Conservation (phyloP, 2,113 vertebrate species). For the Aleadryas rufinucha region DNA sequence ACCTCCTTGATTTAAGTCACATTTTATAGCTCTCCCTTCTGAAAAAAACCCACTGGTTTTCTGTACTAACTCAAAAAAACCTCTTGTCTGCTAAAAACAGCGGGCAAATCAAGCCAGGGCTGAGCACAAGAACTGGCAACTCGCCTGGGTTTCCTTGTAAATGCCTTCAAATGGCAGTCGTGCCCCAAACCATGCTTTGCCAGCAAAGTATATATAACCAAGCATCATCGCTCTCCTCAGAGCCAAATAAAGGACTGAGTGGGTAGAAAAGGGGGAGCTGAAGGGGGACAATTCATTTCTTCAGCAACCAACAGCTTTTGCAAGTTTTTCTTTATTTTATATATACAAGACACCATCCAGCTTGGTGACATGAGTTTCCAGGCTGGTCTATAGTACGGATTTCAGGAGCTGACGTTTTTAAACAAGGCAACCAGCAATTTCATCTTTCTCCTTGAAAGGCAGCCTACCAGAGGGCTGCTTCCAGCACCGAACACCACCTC, state of each 20-base stretch:
- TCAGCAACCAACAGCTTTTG: background rate
- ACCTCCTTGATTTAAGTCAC: background rate
- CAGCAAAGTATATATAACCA: background rate
- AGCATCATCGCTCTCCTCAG: background rate
- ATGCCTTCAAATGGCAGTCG: slow-evolving; percentile 63
- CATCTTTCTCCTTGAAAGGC: background rate
- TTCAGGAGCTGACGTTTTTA: background rate
- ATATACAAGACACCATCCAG: background rate
- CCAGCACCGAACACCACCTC: rapidly evolving
- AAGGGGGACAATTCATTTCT: background rate
- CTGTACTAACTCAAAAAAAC: background rate
- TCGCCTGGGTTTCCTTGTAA: slow-evolving; percentile 38
- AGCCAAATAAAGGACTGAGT: slow-evolving; percentile 38
- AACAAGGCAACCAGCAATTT: background rate
- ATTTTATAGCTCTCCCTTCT: background rate
- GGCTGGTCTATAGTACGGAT: background rate
- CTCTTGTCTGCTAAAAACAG: background rate
- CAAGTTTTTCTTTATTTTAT: background rate
- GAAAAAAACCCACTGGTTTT: background rate
- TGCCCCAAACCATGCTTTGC: background rate
- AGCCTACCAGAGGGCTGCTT: background rate
- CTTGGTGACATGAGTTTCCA: background rate
- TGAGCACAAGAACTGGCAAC: slow-evolving; percentile 29
- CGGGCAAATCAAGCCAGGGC: background rate
- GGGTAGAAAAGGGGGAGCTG: background rate